These are phyloP conservation scores for Hormaphis cornu DNA, from an alignment of 1,140 invertebrate species.

Conservation along the genomic window DNA sequence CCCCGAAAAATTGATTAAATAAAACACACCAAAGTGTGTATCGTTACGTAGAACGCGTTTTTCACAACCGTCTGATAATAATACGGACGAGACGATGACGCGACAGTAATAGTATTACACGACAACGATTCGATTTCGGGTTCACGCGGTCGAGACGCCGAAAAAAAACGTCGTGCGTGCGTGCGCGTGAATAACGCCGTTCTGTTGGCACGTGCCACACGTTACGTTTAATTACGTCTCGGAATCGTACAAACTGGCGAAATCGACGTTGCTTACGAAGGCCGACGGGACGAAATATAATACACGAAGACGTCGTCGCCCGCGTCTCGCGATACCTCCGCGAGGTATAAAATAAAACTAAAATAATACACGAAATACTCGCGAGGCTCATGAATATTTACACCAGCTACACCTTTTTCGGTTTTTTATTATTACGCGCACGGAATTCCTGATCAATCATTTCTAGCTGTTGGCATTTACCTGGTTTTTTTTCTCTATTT, in stretches of 20 bases:
- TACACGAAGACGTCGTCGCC: slow-evolving; percentile 21
- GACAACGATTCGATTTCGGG: not conserved
- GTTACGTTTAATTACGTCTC: no score
- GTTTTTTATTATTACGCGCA: not conserved
- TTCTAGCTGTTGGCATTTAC: slow-evolving; percentile 33
- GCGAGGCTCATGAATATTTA: slow-evolving; percentile 32
- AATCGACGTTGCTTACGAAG: no score
- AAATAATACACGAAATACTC: not conserved
- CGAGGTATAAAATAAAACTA: not conserved
- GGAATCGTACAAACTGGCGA: not conserved
- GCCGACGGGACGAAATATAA: no score
- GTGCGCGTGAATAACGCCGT: slow-evolving; percentile 47
- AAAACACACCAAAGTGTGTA: no score
- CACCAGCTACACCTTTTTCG: slow-evolving; percentile 3
- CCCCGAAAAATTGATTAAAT: no score
- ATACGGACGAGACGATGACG: no score
- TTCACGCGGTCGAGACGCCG: not conserved
- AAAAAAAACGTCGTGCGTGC: not conserved
- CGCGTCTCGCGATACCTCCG: not conserved
- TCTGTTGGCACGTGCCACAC: slow-evolving; percentile 59
- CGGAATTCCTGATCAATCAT: slow-evolving; percentile 30
- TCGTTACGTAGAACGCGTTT: no score
- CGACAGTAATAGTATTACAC: slow-evolving; percentile 45
- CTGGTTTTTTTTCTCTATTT: slow-evolving; percentile 15
- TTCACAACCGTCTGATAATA: no score